phyloP scores from a whole-genome alignment of 64 coral and sea anemone species.

The Dendrophyllia cribrosa region DNA sequence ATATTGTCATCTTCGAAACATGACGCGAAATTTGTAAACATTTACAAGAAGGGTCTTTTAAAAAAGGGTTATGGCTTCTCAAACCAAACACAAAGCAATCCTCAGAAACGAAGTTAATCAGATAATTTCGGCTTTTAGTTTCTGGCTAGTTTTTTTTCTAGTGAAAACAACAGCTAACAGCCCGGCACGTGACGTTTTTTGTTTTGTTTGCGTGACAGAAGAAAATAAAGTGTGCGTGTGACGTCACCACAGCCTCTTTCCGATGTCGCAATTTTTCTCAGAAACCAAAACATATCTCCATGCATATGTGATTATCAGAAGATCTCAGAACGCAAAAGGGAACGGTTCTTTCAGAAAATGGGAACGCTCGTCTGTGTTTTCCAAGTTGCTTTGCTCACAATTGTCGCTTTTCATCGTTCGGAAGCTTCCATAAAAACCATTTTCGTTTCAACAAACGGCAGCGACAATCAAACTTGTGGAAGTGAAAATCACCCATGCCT shows the following conservation, averaged over 20 bases:
- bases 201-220: not conserved
- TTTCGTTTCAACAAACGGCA: slow-evolving; percentile 59
- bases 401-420: not conserved
- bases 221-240: not conserved
- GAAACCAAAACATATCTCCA: not conserved
- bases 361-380: not conserved
- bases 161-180: too few relatives aligned
- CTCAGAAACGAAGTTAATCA: too few relatives aligned
- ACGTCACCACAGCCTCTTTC: not conserved
- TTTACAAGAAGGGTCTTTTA: too few relatives aligned
- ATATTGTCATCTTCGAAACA: too few relatives aligned
- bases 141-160: too few relatives aligned
- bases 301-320: not conserved
- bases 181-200: not conserved
- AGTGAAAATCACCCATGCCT: slow-evolving; percentile 21
- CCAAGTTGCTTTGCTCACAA: not conserved
- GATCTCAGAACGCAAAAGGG: too few relatives aligned
- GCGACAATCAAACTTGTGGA: not conserved
- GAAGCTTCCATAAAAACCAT: slow-evolving; percentile 41
- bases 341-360: not conserved
- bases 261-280: not conserved
- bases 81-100: too few relatives aligned
- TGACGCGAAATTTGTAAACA: too few relatives aligned
- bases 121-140: too few relatives aligned
- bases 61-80: too few relatives aligned